These are phyloP conservation scores for Scomber scombrus DNA, from an alignment of 2,113 vertebrate species.

Conservation along the genomic window DNA sequence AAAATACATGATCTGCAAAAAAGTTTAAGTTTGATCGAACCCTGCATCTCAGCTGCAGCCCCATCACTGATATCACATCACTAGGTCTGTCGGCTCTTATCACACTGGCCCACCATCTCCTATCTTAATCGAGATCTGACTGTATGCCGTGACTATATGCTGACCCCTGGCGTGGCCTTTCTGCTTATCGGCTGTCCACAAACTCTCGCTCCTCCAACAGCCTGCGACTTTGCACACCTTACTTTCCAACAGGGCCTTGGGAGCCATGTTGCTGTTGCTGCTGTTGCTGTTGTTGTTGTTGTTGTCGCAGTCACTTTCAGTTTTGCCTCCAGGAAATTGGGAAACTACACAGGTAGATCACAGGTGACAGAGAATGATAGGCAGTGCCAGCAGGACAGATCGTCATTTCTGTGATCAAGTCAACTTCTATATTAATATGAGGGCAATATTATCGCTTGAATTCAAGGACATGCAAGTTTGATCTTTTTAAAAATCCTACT, in stretches of 20 bases:
- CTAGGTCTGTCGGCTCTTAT: constrained; percentile 70
- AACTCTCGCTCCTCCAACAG: constrained; percentile 45
- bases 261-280: constrained; percentile 42
- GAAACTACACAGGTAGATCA: constrained; percentile 37
- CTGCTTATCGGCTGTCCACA: constrained; percentile 71
- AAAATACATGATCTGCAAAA: not conserved
- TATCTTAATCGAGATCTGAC: constrained; percentile 82
- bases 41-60: constrained; percentile 34
- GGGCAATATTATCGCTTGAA: not conserved
- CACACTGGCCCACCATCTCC: constrained; percentile 64
- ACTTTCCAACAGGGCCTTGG: constrained; percentile 43
- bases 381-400: not conserved
- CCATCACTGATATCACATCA: constrained; percentile 72
- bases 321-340: constrained; percentile 33
- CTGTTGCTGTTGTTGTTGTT: constrained; percentile 37
- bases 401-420: not conserved
- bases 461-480: not conserved
- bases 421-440: not conserved
- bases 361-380: constrained; percentile 14
- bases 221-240: constrained; percentile 45
- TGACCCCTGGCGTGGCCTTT: constrained; percentile 69
- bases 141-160: constrained; percentile 60
- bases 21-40: constrained; percentile 3
- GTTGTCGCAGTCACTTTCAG: constrained; percentile 32
- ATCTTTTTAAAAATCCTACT: too few relatives aligned